Conservation (phyloP, 1,140 invertebrate genomes). For the Bursaphelenchus mucronatus region DNA sequence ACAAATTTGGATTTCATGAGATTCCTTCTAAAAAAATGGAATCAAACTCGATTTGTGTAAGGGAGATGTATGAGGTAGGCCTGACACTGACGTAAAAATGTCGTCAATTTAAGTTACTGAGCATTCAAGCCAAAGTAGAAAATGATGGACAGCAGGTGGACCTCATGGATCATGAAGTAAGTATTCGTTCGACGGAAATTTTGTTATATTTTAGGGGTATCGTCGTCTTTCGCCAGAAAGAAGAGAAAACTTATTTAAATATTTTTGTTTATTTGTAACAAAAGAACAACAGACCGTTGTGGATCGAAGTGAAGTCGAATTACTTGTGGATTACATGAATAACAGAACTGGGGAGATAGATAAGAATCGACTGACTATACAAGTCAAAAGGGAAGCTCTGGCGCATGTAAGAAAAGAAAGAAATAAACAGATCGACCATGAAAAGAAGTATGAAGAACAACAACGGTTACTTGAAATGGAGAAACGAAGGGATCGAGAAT, state of each 20-base stretch:
- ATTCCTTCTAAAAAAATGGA: slow-evolving; percentile 35
- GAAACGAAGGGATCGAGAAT: too few relatives aligned
- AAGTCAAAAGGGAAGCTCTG: slow-evolving; percentile 17
- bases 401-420: slow-evolving; percentile 12
- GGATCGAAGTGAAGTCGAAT: not conserved
- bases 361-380: slow-evolving; percentile 20
- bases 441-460: slow-evolving; percentile 14
- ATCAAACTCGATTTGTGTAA: slow-evolving; percentile 26
- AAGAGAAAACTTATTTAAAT: slow-evolving; percentile 32
- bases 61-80: slow-evolving; percentile 33
- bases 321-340: not conserved
- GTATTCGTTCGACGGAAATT: slow-evolving; percentile 1
- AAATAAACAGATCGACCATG: slow-evolving; percentile 16
- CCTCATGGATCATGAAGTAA: slow-evolving; percentile 16
- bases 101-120: slow-evolving; percentile 15
- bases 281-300: slow-evolving; percentile 29
- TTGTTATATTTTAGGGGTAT: slow-evolving; percentile 21
- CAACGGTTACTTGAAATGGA: not conserved
- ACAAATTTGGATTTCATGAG: slow-evolving; percentile 38
- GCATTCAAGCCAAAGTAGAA: slow-evolving; percentile 13
- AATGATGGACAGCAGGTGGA: slow-evolving; percentile 31
- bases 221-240: slow-evolving; percentile 27
- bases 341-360: too few relatives aligned
- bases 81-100: slow-evolving; percentile 10
- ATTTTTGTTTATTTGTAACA: slow-evolving; percentile 38